phyloP scores from a whole-genome alignment of 2,888 invertebrate genomes.

The Troides oblongomaculatus region DNA sequence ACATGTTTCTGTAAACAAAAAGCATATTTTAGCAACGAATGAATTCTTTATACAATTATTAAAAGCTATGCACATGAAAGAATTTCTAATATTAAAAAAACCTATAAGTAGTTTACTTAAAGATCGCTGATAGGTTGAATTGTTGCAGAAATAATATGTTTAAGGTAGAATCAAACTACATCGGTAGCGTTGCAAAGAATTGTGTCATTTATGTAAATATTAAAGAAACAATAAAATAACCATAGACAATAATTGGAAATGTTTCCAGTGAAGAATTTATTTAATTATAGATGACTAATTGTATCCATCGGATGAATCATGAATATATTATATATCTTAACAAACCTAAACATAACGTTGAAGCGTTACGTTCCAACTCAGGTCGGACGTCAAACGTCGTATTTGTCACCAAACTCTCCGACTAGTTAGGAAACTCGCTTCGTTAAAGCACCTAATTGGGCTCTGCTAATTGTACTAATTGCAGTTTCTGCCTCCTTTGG shows the following conservation, averaged over 20 bases:
- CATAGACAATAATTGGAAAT: not conserved
- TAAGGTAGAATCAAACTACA: too few species aligned
- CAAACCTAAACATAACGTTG: constrained; percentile 54
- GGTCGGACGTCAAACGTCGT: constrained; percentile 64
- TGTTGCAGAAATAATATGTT: too few species aligned
- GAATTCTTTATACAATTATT: not conserved
- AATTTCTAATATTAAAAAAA: too few species aligned
- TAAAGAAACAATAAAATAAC: not conserved
- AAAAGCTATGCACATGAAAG: too few species aligned
- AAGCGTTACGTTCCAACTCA: constrained; percentile 53
- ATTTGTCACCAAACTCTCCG: constrained; percentile 65
- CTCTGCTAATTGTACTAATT: constrained; percentile 72
- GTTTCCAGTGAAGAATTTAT: not conserved
- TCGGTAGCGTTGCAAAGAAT: too few species aligned
- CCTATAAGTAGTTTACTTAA: too few species aligned
- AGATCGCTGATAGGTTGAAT: too few species aligned
- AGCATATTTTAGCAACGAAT: constrained; percentile 25
- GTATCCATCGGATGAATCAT: constrained; percentile 6
- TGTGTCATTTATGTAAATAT: not conserved
- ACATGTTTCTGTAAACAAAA: constrained; percentile 91
- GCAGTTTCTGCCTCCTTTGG: constrained; percentile 65
- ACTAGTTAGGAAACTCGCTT: constrained; percentile 66
- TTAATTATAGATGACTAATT: not conserved
- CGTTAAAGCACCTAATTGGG: constrained; percentile 75
- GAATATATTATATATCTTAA: constrained; percentile 25